phyloP scores from a whole-genome alignment of 1,140 invertebrate species.

The Drosophila sucinea region DNA sequence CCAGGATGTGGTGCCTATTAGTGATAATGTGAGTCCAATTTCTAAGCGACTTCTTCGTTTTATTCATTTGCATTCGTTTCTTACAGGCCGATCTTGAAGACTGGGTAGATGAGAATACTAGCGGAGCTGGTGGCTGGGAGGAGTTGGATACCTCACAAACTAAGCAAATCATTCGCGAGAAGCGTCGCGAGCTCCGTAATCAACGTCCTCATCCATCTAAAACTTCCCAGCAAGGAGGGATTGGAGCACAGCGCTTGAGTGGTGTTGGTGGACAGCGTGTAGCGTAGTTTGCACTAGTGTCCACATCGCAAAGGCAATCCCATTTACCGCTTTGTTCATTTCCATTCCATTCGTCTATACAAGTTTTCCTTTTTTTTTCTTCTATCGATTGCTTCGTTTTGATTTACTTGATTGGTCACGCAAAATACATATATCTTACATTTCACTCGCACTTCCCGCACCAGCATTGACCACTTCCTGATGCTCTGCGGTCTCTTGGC shows the following conservation, averaged over 20 bases:
- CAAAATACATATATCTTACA: conserved; percentile 49
- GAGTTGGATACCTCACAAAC: conserved; percentile 81
- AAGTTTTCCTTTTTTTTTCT: conserved; percentile 6
- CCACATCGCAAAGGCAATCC: conserved; percentile 1
- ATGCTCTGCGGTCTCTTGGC: conserved; percentile 59
- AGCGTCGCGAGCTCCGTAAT: conserved; percentile 75
- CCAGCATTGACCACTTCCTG: conserved; percentile 46
- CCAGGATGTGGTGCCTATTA: conserved; percentile 71
- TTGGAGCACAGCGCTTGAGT: conserved; percentile 68
- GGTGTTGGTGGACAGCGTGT: conserved; percentile 43
- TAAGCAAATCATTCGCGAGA: conserved; percentile 79
- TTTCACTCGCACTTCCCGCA: conserved; percentile 59
- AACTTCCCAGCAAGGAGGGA: conserved; percentile 41
- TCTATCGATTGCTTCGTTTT: conserved; percentile 30
- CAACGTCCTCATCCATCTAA: conserved; percentile 59
- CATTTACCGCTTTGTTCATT: not conserved
- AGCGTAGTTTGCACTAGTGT: conserved; percentile 44
- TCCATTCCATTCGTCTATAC: conserved; percentile 18
- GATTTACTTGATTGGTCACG: conserved; percentile 54
- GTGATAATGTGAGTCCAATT: conserved; percentile 54
- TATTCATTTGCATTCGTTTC: not conserved
- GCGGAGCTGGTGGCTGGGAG: conserved; percentile 82
- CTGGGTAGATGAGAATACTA: conserved; percentile 77
- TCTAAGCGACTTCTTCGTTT: not conserved
- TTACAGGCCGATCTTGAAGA: conserved; percentile 80